Evolutionary conservation across 1,140 invertebrate genomes (phyloP), one percentile per base, ranked within the genome.

Genomic region (Bicyclus anynana): DNA sequence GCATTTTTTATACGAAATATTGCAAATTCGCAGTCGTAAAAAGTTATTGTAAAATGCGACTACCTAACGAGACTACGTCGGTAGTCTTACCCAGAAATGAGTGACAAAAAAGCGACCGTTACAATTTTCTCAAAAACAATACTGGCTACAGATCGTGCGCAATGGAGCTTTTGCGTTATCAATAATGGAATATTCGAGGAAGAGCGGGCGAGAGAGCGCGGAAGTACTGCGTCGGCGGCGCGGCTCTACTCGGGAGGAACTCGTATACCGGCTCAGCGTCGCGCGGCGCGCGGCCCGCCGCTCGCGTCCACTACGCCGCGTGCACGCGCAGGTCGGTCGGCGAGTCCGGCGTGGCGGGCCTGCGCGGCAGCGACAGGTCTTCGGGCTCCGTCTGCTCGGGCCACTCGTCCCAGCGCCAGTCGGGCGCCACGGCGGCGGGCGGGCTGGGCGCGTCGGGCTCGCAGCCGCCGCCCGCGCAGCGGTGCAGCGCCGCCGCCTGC

Each of bases 301-400:
- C 64, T 65, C 70, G 75, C 69, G 73, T 62, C 55, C 61, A 80
- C 82, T 88, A 84, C 77, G 83, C 81, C 67, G 80, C 68, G 73
- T 85, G 82, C 69, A 89, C 67, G 65, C 83, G 80, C 66, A 89
- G 71, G 69, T 86, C 83, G 62, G 82, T 84, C 61, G 83, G 81
- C 58, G 80, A 86, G 65, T 81, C 84, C 57, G 84, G 84, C 62
- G 82, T 84, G 59, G 76, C 80, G 66, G 83, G 77, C 50, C 87
- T 73, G 44, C 88, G 75, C 29, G 82, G 80, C 56, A 89, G 69
- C 18, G 88, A 89, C 16, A 97, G 86, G 77, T 97, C 96, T 78
- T 97, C 96, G 0, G 96, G 96, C 78, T 97, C 95, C 0, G 95
- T 97, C 83, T 97, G 96, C 79, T 95, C 95, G 0, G 95, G 94